Conservation (phyloP, 2,888 invertebrate genomes). For the Sinopyrophorus schimmeli region DNA sequence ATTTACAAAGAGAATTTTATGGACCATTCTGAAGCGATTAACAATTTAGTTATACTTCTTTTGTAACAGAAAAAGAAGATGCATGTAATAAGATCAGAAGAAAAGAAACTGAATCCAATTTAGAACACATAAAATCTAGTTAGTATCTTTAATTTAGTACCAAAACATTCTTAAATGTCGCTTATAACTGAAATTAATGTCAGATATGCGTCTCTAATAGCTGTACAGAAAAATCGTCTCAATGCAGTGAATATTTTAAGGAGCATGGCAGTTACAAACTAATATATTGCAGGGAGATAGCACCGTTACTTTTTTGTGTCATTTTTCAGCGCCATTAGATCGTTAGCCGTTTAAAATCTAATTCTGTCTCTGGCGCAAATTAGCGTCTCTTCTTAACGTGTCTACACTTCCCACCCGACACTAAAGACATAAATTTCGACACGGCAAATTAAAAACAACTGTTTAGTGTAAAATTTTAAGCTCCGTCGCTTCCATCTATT, state of each 20-base stretch:
- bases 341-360: slow-evolving; percentile 57
- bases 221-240: slow-evolving; percentile 41
- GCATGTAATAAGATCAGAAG: too few relatives aligned
- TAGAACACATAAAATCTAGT: slow-evolving; percentile 23
- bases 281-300: slow-evolving; percentile 47
- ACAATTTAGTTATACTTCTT: too few relatives aligned
- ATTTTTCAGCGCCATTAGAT: slow-evolving; percentile 54
- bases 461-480: slow-evolving; percentile 51
- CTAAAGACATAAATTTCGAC: slow-evolving; percentile 52
- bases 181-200: slow-evolving; percentile 54
- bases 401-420: slow-evolving; percentile 52
- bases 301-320: slow-evolving; percentile 41
- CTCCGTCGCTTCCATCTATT: slow-evolving; percentile 30
- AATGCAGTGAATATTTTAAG: slow-evolving; percentile 40
- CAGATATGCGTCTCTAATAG: slow-evolving; percentile 46
- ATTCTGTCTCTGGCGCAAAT: slow-evolving; percentile 55
- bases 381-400: slow-evolving; percentile 53
- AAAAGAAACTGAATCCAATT: slow-evolving; percentile 19
- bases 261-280: slow-evolving; percentile 34
- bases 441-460: slow-evolving; percentile 57
- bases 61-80: too few relatives aligned
- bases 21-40: too few relatives aligned
- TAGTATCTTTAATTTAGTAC: slow-evolving; percentile 35
- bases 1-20: too few relatives aligned
- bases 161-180: slow-evolving; percentile 48